Evolutionary conservation across 2,113 vertebrate species (phyloP).

Genomic region (Sterrhoptilus dennistouni): DNA sequence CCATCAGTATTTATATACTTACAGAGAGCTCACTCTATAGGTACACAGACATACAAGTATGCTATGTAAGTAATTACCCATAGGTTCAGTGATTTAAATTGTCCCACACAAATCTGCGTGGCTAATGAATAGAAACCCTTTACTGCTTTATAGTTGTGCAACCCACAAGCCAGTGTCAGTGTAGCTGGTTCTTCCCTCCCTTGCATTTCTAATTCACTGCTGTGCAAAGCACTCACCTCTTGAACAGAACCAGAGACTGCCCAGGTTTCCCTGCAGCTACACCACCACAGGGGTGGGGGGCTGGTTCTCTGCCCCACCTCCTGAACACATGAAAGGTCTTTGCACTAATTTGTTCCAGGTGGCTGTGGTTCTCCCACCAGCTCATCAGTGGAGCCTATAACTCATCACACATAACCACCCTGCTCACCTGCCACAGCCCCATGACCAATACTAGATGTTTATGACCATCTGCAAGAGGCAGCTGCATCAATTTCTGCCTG

Average conservation of each 20-base stretch:
- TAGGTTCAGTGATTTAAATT: background rate
- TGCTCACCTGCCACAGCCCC: background rate
- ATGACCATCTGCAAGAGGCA: background rate
- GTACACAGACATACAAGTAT: background rate
- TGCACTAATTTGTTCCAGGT: background rate
- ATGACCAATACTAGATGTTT: background rate
- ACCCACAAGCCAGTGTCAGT: background rate
- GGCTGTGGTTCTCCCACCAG: background rate
- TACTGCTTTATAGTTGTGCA: too few relatives aligned
- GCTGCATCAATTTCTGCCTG: background rate
- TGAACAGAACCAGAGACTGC: too few relatives aligned
- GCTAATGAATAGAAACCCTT: background rate
- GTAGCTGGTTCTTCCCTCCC: background rate
- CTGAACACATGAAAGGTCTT: background rate
- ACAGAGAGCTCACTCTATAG: background rate
- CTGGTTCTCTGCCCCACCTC: background rate
- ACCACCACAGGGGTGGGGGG: accelerated
- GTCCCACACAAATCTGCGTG: background rate
- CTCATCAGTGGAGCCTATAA: background rate
- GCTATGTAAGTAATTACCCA: background rate
- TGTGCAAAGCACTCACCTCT: background rate
- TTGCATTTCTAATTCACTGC: background rate
- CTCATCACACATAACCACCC: background rate
- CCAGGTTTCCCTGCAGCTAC: background rate
- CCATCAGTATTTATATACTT: background rate